These are phyloP conservation scores for Anodontia alba DNA, from an alignment of 2,888 invertebrate genomes.

Conservation along the genomic window DNA sequence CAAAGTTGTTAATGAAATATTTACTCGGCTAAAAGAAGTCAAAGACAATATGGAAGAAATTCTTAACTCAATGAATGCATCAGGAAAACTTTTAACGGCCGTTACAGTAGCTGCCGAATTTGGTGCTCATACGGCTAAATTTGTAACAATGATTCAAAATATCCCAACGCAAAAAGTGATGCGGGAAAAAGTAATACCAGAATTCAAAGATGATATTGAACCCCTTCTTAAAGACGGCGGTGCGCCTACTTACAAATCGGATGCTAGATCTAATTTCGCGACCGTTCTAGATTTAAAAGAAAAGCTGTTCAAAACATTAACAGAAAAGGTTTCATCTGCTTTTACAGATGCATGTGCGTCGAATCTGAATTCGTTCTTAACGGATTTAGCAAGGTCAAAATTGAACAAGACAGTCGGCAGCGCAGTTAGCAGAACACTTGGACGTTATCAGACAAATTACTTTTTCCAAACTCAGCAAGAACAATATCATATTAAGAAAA, in stretches of 20 bases:
- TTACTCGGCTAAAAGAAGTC: neutral
- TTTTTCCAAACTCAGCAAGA: neutral
- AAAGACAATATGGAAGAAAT: slow-evolving; percentile 4
- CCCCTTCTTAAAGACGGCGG: neutral
- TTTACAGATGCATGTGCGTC: slow-evolving; percentile 5
- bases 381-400: neutral
- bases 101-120: neutral
- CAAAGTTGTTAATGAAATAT: neutral
- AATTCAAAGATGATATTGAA: neutral
- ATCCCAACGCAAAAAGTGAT: slow-evolving; percentile 8
- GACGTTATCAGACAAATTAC: slow-evolving; percentile 1
- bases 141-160: slow-evolving; percentile 5
- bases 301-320: neutral
- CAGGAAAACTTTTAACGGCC: slow-evolving; percentile 2
- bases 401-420: neutral
- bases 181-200: neutral
- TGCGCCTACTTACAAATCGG: neutral
- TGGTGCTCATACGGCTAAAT: neutral
- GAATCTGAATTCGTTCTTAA: neutral
- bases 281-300: neutral
- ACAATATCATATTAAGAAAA: neutral
- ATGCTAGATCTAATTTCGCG: neutral
- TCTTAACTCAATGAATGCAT: neutral
- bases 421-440: neutral
- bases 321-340: neutral